Evolutionary conservation across 1,140 invertebrate species (phyloP), one percentile per base, ranked within the genome.

Genomic region (Lithobius niger): DNA sequence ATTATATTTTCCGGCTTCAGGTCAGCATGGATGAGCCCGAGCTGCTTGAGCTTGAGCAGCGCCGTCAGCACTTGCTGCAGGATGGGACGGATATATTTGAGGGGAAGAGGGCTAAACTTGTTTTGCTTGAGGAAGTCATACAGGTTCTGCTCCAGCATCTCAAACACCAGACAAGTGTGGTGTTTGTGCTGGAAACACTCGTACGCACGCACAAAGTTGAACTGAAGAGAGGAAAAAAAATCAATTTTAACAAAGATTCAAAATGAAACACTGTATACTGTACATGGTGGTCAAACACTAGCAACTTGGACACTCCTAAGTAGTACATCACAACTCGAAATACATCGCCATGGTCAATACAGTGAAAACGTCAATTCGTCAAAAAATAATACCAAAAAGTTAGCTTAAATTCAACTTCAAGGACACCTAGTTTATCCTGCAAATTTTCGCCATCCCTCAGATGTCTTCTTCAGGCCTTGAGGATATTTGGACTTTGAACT

Each of bases 111-210:
- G 67, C 88, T 92, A 73, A 99, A 99, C 76, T 99, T 99, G 74
- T 99, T 99, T 73, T 98, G 94, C 72, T 99, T 99, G 51, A 99
- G 81, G 74, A 98, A 99, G 77, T 99, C 97, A 74, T 99, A 99
- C 53, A 99, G 78, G 75, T 99, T 99, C 76, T 99, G 96, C 70
- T 99, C 96, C 60, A 99, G 79, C 94, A 99, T 98, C 75, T 99
- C 96, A 73, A 99, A 99, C 63, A 99, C 97, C 69, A 99, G 78
- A 74, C 96, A 99, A 25, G 96, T 99, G 75, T 99, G 96, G 67
- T 94, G 97, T 71, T 97, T 97, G 76, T 99, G 96, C 73, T 97
- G 91, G 74, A 99, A 99, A 76, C 95, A 99, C 74, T 99, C 97
- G 72, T 92, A 97, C 15, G 95, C 96, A 56, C 96, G 88, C 57